Conservation (phyloP, 2,113 vertebrate genomes). For the Mirza zaza region DNA sequence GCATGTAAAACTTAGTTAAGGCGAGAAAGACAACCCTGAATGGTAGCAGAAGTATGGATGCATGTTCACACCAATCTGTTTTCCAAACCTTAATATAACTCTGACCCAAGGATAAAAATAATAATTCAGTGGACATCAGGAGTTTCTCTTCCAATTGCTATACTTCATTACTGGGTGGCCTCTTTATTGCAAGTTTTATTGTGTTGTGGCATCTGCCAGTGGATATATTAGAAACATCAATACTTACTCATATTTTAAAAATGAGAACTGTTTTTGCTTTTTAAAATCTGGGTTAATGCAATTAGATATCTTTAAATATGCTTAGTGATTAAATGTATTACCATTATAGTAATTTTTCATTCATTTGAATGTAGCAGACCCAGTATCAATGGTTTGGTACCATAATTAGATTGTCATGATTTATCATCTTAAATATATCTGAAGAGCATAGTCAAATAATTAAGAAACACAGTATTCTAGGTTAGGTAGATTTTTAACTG, state of each 20-base stretch:
- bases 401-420: constrained; percentile 20
- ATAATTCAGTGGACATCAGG: constrained; percentile 28
- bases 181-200: constrained; percentile 42
- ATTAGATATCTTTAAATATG: constrained; percentile 19
- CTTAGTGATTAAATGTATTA: constrained; percentile 34
- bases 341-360: constrained; percentile 44
- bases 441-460: constrained; percentile 35
- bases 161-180: background rate
- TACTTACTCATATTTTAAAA: background rate
- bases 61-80: constrained; percentile 38
- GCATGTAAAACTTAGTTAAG: constrained; percentile 55
- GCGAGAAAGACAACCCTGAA: constrained; percentile 43
- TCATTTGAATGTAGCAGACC: background rate
- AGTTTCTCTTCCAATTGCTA: background rate
- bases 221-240: constrained; percentile 25
- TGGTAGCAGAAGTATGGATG: constrained; percentile 72
- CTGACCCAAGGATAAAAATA: background rate
- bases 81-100: constrained; percentile 17
- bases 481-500: constrained; percentile 24
- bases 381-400: background rate
- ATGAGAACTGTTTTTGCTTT: background rate
- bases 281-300: constrained; percentile 8
- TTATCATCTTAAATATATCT: constrained; percentile 45
- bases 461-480: constrained; percentile 18
- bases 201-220: background rate